Base-by-base conservation (phyloP, 2,113 vertebrate species). In the Siniperca knerii region DNA sequence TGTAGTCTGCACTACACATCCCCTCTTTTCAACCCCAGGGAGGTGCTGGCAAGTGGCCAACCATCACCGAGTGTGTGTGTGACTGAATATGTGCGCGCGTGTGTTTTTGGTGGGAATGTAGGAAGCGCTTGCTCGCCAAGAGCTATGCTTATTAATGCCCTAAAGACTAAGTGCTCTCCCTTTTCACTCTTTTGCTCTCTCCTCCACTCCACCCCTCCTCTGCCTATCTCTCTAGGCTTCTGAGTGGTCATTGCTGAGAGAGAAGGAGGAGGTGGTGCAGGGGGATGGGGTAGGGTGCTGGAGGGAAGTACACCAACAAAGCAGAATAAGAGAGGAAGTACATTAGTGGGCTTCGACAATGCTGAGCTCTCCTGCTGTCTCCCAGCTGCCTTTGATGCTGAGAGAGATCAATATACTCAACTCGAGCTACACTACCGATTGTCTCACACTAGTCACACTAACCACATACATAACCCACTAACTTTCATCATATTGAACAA, bases 71-170 rank as follows among this genome's bases (percentile, higher is more conserved):
- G 86, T 75, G 61, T 86, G 87, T 76, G 62, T 79, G 85, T n/a
- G 74, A 65, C 57, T 84, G 83, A 74, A 76, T 84, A 68, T 82
- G 74, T 62, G 79, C 68, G 72, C 46, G 77, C 87, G 75, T 90
- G 79, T 72, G 77, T 87, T 61, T 91, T 84, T 92, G 68, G 90
- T 90, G 84, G 88, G 90, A 92, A 91, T 89, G 84, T 92, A 89
- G 88, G 92, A 94, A 90, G 92, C 86, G 62, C 90, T 89, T 70
- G 83, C 89, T 87, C 33, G 91, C 91, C 92, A 94, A 95, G 92
- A 87, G 91, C 94, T 86, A 89, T 87, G 91, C 94, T 94, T 94
- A 93, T 94, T 94, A 95, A 95, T 93, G 92, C 92, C 89, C 92
- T 87, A 82, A 86, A 89, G 93, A 92, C 89, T 85, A 92, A 90